Base-by-base conservation (phyloP, 2,113 vertebrate genomes). In the Tetrax tetrax region DNA sequence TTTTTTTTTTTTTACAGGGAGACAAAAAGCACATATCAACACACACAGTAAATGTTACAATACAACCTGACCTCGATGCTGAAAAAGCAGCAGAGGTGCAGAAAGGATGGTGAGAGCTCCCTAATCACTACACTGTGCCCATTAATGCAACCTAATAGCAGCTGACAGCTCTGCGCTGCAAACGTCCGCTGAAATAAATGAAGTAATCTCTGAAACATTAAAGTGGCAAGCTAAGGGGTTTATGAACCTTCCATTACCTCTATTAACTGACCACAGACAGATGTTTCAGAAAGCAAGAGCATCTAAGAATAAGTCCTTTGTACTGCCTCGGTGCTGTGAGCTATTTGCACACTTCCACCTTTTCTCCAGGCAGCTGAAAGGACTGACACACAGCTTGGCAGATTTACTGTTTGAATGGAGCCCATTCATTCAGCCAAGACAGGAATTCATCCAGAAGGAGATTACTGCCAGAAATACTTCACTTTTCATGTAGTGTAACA, bases 391-490 rank as follows among this genome's bases (percentile, higher is more conserved):
- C 14, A 89, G 65, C 65, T 6, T 82, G 86, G 83, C 75, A 91
- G 86, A 91, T 91, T 95, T 75, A 27, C 65, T 66, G 33, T 92
- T 59, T 95, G 65, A 89, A 89, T 29, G 41, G 37, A 91, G 37
- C 20, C 78, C 72, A 79, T 95, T 96, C 78, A 85, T 51, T 31
- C 76, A 83, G 15, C 64, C 69, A 66, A 80, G 29, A 60, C 1
- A 4, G 60, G 56, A 83, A 47, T 37, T 90, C 56, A 87, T 59
- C 56, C 91, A 87, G 61, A 33, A 47, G 33, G 56, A 83, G 60
- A 66, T 87, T 19, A 64, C 51, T 89, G 89, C 77, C 93, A 97
- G 76, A 43, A 75, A 78, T 91, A 89, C 81, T 92, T 92, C 77
- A 64, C 57, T 97, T 84, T 48, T 63, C 64, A 54, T 43, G 25